Evolutionary conservation across 2,797 vertebrate genomes (phyloP).

Genomic region (Loris lydekkerianus): DNA sequence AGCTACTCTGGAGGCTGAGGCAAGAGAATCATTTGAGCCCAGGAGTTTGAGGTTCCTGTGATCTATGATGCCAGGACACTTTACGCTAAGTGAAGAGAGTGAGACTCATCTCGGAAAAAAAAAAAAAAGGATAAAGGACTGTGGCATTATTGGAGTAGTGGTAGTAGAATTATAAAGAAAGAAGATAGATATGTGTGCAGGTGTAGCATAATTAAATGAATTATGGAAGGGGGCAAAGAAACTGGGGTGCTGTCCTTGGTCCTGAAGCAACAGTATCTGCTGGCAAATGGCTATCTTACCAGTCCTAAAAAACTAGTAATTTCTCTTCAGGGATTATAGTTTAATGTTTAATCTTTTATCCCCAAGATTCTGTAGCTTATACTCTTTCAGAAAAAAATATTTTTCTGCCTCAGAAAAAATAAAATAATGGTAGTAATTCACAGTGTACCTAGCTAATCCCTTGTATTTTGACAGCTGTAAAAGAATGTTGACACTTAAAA

Average conservation of each 20-base stretch:
- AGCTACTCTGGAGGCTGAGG: too few species aligned
- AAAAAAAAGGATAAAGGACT: not conserved
- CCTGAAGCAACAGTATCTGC: not conserved
- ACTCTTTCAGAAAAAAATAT: not conserved
- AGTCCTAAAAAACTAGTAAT: not conserved
- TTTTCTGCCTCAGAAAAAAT: not conserved
- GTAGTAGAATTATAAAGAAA: not conserved
- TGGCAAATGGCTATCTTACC: not conserved
- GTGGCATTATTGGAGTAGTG: not conserved
- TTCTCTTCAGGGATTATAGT: not conserved
- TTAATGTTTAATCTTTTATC: not conserved
- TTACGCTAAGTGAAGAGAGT: too few species aligned
- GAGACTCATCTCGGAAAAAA: too few species aligned
- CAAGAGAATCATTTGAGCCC: too few species aligned
- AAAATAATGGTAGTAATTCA: not conserved
- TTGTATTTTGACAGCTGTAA: not conserved
- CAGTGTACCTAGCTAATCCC: not conserved
- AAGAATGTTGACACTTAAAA: not conserved
- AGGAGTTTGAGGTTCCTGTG: too few species aligned
- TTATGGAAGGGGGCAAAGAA: not conserved
- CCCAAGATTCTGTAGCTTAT: not conserved
- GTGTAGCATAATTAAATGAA: not conserved
- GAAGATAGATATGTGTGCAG: not conserved
- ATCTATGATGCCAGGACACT: too few species aligned
- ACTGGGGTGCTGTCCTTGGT: slow-evolving; percentile 39